Percentiles rank a stretch among this genome's conserved stretches.
Conservation (phyloP, 2,888 invertebrate species). For the Exocentrus adspersus region DNA sequence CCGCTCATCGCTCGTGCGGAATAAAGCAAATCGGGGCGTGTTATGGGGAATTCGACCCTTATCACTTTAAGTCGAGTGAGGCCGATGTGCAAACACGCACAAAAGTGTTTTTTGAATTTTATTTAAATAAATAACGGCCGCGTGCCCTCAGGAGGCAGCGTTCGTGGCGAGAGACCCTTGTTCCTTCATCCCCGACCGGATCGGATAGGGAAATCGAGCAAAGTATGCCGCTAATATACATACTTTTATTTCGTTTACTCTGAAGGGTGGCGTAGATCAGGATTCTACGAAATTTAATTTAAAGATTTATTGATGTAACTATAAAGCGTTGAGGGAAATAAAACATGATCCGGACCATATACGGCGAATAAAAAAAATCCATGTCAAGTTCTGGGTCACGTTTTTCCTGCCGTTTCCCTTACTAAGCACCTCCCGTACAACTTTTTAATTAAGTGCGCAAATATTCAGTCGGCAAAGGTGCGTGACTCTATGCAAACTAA, state of each 20-base stretch:
- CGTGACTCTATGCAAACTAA: neutral
- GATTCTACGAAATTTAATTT: too few species aligned
- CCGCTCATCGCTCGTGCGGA: neutral
- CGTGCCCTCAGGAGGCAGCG: neutral
- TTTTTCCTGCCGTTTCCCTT: too few species aligned
- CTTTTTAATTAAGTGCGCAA: slow-evolving; percentile 3
- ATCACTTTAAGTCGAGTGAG: neutral
- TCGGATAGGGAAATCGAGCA: slow-evolving; percentile 5
- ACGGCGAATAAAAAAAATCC: too few species aligned
- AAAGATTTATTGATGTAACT: too few species aligned
- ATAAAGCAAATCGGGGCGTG: neutral
- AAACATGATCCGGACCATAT: too few species aligned
- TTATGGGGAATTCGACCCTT: slow-evolving; percentile 3
- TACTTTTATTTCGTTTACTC: neutral
- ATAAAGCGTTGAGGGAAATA: too few species aligned
- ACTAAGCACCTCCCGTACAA: too few species aligned
- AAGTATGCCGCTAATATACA: neutral
- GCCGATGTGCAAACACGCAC: slow-evolving; percentile 1
- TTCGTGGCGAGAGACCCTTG: neutral
- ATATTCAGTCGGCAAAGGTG: slow-evolving; percentile 1
- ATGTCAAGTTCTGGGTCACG: too few species aligned
- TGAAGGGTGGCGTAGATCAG: too few species aligned
- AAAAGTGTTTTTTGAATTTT: slow-evolving; percentile 13
- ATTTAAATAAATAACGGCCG: slow-evolving; percentile 5
- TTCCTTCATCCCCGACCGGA: neutral